phyloP scores from a whole-genome alignment of 2,797 vertebrate species.

The Sebastes trivittatus region DNA sequence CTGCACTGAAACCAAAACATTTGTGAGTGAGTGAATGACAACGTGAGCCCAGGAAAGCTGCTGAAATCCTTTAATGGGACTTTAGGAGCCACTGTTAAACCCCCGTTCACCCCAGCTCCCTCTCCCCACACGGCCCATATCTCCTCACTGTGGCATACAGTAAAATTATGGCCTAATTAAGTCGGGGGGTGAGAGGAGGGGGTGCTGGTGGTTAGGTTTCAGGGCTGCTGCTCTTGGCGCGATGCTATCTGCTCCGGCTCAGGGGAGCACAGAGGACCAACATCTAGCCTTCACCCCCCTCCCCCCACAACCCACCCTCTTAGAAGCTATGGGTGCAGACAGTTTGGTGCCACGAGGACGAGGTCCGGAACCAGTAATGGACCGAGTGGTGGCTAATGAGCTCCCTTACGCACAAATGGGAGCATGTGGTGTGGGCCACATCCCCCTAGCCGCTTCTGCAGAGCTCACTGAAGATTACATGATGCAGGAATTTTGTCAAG shows the following conservation, averaged over 20 bases:
- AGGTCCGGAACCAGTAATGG: slow-evolving; percentile 72
- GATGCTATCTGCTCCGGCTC: slow-evolving; percentile 77
- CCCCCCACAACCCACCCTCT: neutral
- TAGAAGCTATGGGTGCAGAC: slow-evolving; percentile 69
- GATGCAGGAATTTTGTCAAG: neutral
- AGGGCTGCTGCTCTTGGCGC: slow-evolving; percentile 58
- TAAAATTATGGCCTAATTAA: slow-evolving; percentile 82
- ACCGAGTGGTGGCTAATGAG: slow-evolving; percentile 62
- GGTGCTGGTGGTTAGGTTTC: slow-evolving; percentile 66
- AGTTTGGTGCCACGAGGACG: slow-evolving; percentile 73
- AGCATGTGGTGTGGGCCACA: slow-evolving; percentile 42
- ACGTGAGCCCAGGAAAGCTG: slow-evolving; percentile 52
- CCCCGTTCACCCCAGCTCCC: slow-evolving; percentile 25
- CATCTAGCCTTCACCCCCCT: slow-evolving; percentile 26
- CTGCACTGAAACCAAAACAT: slow-evolving; percentile 33
- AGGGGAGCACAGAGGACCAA: slow-evolving; percentile 46
- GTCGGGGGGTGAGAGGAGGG: slow-evolving; percentile 38
- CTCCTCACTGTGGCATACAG: slow-evolving; percentile 68
- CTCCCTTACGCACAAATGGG: slow-evolving; percentile 55
- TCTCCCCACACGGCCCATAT: slow-evolving; percentile 44
- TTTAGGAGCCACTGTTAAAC: slow-evolving; percentile 57
- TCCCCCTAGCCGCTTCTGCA: slow-evolving; percentile 5
- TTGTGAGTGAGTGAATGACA: slow-evolving; percentile 38
- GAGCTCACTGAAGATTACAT: neutral
- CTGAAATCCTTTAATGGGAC: slow-evolving; percentile 71